phyloP scores from a whole-genome alignment of 2,113 vertebrate species.

The Hippocampus zosterae region DNA sequence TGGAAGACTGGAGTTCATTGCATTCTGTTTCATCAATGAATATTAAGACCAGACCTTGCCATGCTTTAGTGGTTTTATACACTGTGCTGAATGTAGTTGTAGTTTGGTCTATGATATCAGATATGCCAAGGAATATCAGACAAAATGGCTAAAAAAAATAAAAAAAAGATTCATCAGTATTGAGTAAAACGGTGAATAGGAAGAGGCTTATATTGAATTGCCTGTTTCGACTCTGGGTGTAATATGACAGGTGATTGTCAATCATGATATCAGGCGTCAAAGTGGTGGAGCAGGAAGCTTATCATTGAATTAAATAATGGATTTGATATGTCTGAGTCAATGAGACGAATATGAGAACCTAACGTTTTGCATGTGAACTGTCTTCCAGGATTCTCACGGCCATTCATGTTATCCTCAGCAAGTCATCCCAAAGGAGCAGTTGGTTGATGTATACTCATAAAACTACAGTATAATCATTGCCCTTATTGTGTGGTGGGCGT shows the following conservation, averaged over 20 bases:
- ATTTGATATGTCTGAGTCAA: background rate
- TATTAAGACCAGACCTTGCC: too few species aligned
- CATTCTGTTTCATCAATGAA: too few species aligned
- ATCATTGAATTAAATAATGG: background rate
- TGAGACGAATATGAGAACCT: background rate
- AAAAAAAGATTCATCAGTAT: too few species aligned
- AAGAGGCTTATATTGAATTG: background rate
- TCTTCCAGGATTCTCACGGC: background rate
- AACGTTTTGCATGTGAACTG: background rate
- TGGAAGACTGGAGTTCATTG: too few species aligned
- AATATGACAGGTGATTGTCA: background rate
- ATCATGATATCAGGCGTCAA: background rate
- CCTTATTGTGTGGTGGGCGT: too few species aligned
- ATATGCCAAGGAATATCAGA: too few species aligned
- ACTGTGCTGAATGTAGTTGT: too few species aligned
- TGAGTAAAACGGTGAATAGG: background rate
- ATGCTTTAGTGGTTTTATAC: too few species aligned
- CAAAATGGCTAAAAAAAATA: too few species aligned
- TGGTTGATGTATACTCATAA: background rate
- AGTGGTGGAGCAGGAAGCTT: background rate
- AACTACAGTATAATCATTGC: too few species aligned
- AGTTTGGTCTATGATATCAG: too few species aligned
- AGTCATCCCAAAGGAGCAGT: background rate
- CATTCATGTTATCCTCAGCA: too few species aligned
- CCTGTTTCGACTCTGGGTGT: background rate